Evolutionary conservation across 2,113 vertebrate species (phyloP), one percentile per base, ranked within the genome.

Genomic region (Aphyosemion australe): DNA sequence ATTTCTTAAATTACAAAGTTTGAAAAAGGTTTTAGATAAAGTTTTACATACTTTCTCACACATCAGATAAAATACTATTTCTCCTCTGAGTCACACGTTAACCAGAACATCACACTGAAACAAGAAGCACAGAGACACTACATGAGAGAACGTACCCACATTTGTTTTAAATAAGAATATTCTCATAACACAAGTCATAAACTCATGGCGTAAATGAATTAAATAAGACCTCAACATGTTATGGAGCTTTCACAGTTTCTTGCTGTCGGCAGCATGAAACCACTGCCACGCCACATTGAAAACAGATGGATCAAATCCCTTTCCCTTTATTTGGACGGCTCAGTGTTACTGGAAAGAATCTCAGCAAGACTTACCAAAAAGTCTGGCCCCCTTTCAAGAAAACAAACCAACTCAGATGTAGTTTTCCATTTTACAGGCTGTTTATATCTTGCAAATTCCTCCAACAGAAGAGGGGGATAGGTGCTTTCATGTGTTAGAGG

Each of bases 381-480:
- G n/a, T 84, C 91, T 91, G 89, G 90, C 80, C 14, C 48, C 69
- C 83, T 85, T 70, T 88, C 84, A 87, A 79, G 65, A 80, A 88
- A 87, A 89, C 89, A 90, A 92, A 91, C 86, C 84, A 86, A 90
- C 84, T 80, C 92, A 92, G 90, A 93, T 91, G 90, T 89, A 91
- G 81, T 90, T 91, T 93, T 92, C 85, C 91, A 88, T 90, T 92
- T 93, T 89, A 92, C 90, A 87, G 91, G 79, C 88, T 91, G 92
- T 92, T 93, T 93, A 93, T 90, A 88, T 91, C 84, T 91, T 55
- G 84, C 80, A 83, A 90, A 92, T 92, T 91, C 86, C 76, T 90
- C 81, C 80, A 86, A 82, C 78, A 85, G 89, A 89, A 80, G 81
- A 91, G 78, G 61, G 59, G 74, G 79, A 76, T 73, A 76, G 87